Evolutionary conservation across 2,113 vertebrate genomes (phyloP), one percentile per base, ranked within the genome.

Genomic region (Falco punctatus): DNA sequence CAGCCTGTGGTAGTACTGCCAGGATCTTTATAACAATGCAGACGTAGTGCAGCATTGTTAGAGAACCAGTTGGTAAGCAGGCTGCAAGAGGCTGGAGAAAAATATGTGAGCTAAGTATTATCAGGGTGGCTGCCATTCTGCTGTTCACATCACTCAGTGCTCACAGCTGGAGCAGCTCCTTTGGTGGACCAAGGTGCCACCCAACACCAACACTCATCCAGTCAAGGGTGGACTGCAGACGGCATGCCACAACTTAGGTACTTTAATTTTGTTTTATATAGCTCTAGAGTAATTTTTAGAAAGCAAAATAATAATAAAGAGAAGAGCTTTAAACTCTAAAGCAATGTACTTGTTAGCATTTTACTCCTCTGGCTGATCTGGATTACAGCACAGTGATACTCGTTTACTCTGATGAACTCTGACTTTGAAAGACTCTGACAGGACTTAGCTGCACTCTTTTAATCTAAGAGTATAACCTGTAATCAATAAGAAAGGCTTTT

Each of bases 401-500:
- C n/a, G 33, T 75, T 97, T 77, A 72, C 70, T 42, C 91, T 80
- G 78, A 85, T 91, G 95, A 96, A 87, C 92, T 84, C 70, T 87
- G 90, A 86, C 92, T 96, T 86, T 92, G 91, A 97, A 75, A 94
- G 89, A 77, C 86, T 97, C 91, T 85, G 78, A 94, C 89, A 95
- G 81, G 84, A 82, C 84, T 94, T 89, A 87, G 89, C 84, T 91
- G 92, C 74, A 87, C 83, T 96, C 89, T 94, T 95, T 97, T 97
- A 97, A 97, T 94, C 92, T 73, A 33, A 85, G 86, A 92, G 57
- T 46, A 82, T 79, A 97, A 96, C 92, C 86, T 97, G 84, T 97
- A 94, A 96, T 97, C 95, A 95, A 97, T 97, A 96, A 69, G 78
- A 69, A 75, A 77, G 62, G 91, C 88, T 96, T 97, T 97, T 95